Base-by-base conservation (phyloP, 2,888 invertebrate species). In the Hydrotaea cyrtoneurina region DNA sequence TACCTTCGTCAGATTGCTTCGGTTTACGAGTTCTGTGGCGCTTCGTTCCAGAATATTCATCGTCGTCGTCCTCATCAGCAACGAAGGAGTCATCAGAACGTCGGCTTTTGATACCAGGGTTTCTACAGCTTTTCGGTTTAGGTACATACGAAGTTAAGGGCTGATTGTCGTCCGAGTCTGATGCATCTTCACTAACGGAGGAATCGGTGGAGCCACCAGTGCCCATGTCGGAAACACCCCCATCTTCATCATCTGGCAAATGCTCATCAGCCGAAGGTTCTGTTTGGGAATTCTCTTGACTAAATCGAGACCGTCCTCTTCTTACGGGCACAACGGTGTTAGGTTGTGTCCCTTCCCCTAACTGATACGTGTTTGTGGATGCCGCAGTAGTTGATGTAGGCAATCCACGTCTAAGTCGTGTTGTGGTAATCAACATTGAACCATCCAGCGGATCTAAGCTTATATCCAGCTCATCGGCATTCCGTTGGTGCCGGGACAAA, bases 91-190 rank as follows among this genome's bases (percentile, higher is more conserved):
- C 88, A 83, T 86, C 85, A 53, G 88, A 86, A 50, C 85, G 39
- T 84, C 81, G 82, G 23, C 86, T 85, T 72, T 78, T 80, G n/a
- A 78, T 82, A 26, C 80, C 50, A 26, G 77, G 59, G 57, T 85
- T 80, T 57, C 78, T 81, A 36, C 78, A 69, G 84, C 86, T 88
- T 88, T 31, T 88, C 4, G 82, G 73, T 73, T 86, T 82, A 87
- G 88, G 89, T 87, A 92, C 91, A 85, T 90, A 91, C 75, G 89
- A 94, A 26, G 93, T 94, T 83, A 94, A 86, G 69, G 92, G 91
- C 87, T 92, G 92, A 89, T 93, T 91, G 88, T 92, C 92, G 80
- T 92, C 92, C 0, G 92, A 92, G 78, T 92, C 92, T 36, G 91
- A 90, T 76, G 89, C 90, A 82, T 91, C 89, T 53, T 88, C 88